Evolutionary conservation across 2,888 invertebrate species (phyloP), one percentile per base, ranked within the genome.

Genomic region (Sarcophaga caerulescens): DNA sequence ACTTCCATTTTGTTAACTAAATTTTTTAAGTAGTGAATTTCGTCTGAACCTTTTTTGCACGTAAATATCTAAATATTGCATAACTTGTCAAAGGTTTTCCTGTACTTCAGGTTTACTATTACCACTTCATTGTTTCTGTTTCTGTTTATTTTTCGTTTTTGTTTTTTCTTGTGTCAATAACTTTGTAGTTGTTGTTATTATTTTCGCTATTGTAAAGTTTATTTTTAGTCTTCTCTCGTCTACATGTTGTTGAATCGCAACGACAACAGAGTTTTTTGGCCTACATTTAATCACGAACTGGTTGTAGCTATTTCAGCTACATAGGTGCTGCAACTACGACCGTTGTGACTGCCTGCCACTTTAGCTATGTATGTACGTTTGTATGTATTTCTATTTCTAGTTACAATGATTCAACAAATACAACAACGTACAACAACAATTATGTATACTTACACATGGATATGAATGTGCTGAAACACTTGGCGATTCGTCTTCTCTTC

Each of bases 241-340:
- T 66, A 57, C 57, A 44, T 76, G 66, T 59, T 76, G 68, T 60
- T 74, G 62, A 60, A 74, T 74, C 25, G 73, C 65, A 23, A 57
- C 23, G 70, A 65, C 66, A 66, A 76, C 66, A 68, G 66, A 62
- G 76, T 76, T 47, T 71, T 80, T 80, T 84, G 84, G 84, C 84
- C 80, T 80, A 84, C 84, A 84, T 84, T 80, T 66, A 73, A 84
- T 80, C 75, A 80, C 80, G 65, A 84, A 84, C 84, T 84, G 71
- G 75, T 76, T 84, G 69, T 78, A 73, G 78, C 74, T 74, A 62
- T n/a, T 63, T 65, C 62, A 21, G 12, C 35, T 78, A n/a, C n/a
- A n/a, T n/a, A 62, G 6, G 45, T 57, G 65, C 70, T 45, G 44
- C 59, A 45, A 23, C 12, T 17, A 52, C 35, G 47, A 8, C 23